Conservation (phyloP, 2,797 vertebrate species). For the Tokudaia tokunoshimensis region DNA sequence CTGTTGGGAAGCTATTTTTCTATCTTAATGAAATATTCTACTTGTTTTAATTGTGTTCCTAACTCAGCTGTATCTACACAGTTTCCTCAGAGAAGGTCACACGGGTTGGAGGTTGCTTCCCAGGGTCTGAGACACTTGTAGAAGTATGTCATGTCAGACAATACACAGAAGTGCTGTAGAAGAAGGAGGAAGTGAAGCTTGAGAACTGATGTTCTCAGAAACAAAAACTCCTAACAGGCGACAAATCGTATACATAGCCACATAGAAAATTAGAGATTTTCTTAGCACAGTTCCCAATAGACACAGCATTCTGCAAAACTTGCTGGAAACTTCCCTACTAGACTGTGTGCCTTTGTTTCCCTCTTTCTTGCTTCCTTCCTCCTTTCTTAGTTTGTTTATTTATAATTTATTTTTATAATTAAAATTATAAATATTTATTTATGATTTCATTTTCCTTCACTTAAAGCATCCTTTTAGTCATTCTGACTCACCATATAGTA, state of each 20-base stretch:
- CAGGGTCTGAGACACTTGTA: neutral
- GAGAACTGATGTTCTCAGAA: neutral
- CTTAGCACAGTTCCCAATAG: neutral
- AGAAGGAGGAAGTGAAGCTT: neutral
- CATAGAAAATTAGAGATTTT: neutral
- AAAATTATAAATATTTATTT: neutral
- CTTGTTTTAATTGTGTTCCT: constrained; percentile 1
- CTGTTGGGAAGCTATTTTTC: neutral
- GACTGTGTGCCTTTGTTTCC: neutral
- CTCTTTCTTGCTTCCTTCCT: neutral
- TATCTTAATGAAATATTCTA: constrained; percentile 17
- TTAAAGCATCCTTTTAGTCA: neutral
- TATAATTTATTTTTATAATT: neutral
- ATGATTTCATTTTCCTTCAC: neutral
- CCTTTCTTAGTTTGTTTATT: neutral
- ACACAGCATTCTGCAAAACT: neutral
- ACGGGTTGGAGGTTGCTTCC: neutral
- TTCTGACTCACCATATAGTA: too few species aligned
- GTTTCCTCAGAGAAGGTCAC: neutral
- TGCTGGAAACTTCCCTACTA: neutral
- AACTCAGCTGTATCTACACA: neutral
- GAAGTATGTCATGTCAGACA: neutral
- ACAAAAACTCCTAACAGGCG: neutral
- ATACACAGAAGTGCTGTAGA: neutral
- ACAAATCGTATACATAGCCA: neutral